These are phyloP conservation scores for Scrobipalpa atriplicella DNA, from an alignment of 2,888 invertebrate genomes.

Conservation along the genomic window DNA sequence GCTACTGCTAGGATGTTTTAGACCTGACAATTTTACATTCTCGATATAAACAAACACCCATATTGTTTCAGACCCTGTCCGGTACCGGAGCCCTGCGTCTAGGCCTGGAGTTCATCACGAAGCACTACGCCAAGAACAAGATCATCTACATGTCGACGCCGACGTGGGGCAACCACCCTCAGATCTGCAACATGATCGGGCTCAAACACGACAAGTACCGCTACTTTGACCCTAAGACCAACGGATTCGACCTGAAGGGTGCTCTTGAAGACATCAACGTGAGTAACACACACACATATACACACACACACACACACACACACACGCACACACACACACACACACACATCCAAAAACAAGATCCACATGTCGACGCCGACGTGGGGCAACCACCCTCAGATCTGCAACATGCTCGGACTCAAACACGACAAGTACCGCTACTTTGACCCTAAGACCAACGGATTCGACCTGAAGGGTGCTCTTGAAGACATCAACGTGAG, in stretches of 20 bases:
- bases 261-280: constrained; percentile 94
- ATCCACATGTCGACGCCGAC: constrained; percentile 96
- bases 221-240: constrained; percentile 96
- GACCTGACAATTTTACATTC: too few species aligned
- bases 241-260: constrained; percentile 96
- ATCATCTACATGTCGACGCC: constrained; percentile 95
- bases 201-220: constrained; percentile 94
- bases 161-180: constrained; percentile 99
- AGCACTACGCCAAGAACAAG: constrained; percentile 91
- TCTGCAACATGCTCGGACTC: constrained; percentile 94
- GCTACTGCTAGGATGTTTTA: too few species aligned
- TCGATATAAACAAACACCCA: too few species aligned
- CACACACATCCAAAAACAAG: constrained; percentile 89
- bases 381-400: constrained; percentile 99
- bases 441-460: constrained; percentile 96
- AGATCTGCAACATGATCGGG: constrained; percentile 95
- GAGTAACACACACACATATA: too few species aligned
- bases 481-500: constrained; percentile 93
- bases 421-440: constrained; percentile 95
- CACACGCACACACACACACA: too few species aligned
- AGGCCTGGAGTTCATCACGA: constrained; percentile 93
- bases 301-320: too few species aligned
- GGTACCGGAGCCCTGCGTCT: constrained; percentile 98
- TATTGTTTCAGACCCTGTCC: constrained; percentile 89
- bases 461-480: constrained; percentile 95